Base-by-base conservation (phyloP, 2,113 vertebrate genomes). In the Accipiter cooperii region DNA sequence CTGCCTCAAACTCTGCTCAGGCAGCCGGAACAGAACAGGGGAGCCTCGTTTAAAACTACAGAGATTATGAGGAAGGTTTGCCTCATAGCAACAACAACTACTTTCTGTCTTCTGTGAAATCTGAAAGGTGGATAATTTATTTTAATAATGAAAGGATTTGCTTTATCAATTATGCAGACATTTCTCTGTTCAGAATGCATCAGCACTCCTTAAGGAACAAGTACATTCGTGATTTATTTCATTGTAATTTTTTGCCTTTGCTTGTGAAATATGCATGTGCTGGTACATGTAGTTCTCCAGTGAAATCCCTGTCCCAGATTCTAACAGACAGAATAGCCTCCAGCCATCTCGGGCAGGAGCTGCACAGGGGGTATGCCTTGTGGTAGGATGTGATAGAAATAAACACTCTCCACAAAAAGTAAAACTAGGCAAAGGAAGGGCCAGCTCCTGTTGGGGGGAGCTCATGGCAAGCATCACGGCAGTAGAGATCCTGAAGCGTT, bases 271-370 rank as follows among this genome's bases (percentile, higher is more conserved):
- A 79, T 92, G 93, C 55, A 95, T 68, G 60, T 93, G 86, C 90
- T 94, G 87, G 74, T 61, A 85, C 54, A 21, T 66, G 47, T 64
- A 86, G 77, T 60, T 81, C 92, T 92, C 78, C 38, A 36, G 82
- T 81, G 84, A 96, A 93, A 96, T 94, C 94, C 42, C 61, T 92
- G 82, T 87, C 93, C 89, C 90, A 94, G 36, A 94, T 96, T 78
- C 38, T 64, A 57, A 18, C 69, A 94, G 90, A 60, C 83, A 96
- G 93, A 94, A 81, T 40, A 71, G 46, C 82, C 55, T 51, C 49
- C 70, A 74, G 60, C n/a, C 69, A 63, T 5, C 91, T 82, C 26
- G 7, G 58, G 63, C 77, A 92, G 74, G 51, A 96, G 88, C 92
- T 90, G 87, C 57, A 21, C 29, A 20, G 64, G 83, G 65, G 54